A percentile compares a stretch with the other conserved stretches of the same genome.
These are phyloP conservation scores for Synergus gifuensis DNA, from an alignment of 2,888 invertebrate genomes.

Conservation along the genomic window DNA sequence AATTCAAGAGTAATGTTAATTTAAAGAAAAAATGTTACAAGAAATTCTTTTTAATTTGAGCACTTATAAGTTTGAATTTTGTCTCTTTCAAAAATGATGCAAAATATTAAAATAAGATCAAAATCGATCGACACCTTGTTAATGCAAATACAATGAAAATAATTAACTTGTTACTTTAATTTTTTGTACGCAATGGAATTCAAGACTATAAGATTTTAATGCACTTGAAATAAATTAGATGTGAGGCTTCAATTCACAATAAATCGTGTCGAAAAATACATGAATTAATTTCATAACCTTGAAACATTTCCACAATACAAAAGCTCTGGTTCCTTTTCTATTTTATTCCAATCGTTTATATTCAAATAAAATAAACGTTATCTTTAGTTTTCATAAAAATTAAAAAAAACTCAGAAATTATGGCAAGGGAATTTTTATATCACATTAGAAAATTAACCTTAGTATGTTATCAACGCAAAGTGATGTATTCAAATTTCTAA, in stretches of 20 bases:
- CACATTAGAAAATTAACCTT: not conserved
- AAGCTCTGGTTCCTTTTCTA: not conserved
- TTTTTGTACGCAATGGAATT: not conserved
- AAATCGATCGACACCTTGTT: not conserved
- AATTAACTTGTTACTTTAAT: not conserved
- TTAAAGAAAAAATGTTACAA: not conserved
- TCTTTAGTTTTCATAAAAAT: not conserved
- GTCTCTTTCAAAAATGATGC: no score
- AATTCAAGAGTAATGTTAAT: not conserved
- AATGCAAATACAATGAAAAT: not conserved
- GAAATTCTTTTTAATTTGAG: not conserved
- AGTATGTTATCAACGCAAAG: no score
- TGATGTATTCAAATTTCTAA: not conserved
- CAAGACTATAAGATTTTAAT: not conserved
- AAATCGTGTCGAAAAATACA: not conserved
- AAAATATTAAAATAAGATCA: no score
- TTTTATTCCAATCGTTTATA: not conserved
- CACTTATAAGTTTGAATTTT: not conserved
- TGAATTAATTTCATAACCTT: not conserved
- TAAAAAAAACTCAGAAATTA: not conserved
- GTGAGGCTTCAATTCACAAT: not conserved
- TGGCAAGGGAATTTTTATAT: conserved; percentile 6
- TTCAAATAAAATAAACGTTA: not conserved
- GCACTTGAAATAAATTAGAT: not conserved
- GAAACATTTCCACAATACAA: not conserved